Percentiles rank a stretch among this genome's conserved stretches.
phyloP scores from a whole-genome alignment of 2,888 invertebrate species.

The Petrolisthes cinctipes region DNA sequence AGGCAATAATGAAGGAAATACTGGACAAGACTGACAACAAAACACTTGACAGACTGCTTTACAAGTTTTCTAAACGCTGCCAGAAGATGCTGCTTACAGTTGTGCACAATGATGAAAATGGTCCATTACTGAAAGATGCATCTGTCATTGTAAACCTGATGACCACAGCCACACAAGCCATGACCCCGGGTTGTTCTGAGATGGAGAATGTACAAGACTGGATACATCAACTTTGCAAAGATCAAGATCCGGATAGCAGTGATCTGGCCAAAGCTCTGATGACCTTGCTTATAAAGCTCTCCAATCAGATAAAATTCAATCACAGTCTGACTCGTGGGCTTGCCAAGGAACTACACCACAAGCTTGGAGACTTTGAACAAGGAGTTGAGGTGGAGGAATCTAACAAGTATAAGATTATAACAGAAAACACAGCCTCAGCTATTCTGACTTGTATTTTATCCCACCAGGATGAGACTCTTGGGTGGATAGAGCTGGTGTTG shows the following conservation, averaged over 20 bases:
- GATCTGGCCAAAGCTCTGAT: slow-evolving; percentile 52
- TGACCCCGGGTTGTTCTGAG: slow-evolving; percentile 42
- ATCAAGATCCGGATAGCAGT: slow-evolving; percentile 40
- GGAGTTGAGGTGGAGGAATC: slow-evolving; percentile 42
- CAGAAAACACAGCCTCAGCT: slow-evolving; percentile 44
- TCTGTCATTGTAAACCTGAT: slow-evolving; percentile 49
- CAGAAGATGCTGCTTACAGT: slow-evolving; percentile 53
- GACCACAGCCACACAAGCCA: slow-evolving; percentile 33
- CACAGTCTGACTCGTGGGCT: slow-evolving; percentile 47
- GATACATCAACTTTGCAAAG: slow-evolving; percentile 50
- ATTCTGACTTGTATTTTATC: slow-evolving; percentile 34
- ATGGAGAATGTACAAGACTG: slow-evolving; percentile 54
- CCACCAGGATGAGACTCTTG: slow-evolving; percentile 47
- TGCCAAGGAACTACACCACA: slow-evolving; percentile 55
- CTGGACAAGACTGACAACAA: slow-evolving; percentile 50
- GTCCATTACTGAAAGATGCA: slow-evolving; percentile 45
- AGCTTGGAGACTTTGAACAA: slow-evolving; percentile 58
- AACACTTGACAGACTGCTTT: slow-evolving; percentile 30
- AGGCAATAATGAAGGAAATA: slow-evolving; percentile 55
- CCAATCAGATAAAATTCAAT: slow-evolving; percentile 53
- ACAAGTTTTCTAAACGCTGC: slow-evolving; percentile 43
- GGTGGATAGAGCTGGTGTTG: slow-evolving; percentile 45
- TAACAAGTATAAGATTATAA: slow-evolving; percentile 48
- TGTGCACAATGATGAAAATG: slow-evolving; percentile 43
- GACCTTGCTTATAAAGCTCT: slow-evolving; percentile 42